These are phyloP conservation scores for Xanthorhoe designata DNA, from an alignment of 2,888 invertebrate species.

Conservation along the genomic window DNA sequence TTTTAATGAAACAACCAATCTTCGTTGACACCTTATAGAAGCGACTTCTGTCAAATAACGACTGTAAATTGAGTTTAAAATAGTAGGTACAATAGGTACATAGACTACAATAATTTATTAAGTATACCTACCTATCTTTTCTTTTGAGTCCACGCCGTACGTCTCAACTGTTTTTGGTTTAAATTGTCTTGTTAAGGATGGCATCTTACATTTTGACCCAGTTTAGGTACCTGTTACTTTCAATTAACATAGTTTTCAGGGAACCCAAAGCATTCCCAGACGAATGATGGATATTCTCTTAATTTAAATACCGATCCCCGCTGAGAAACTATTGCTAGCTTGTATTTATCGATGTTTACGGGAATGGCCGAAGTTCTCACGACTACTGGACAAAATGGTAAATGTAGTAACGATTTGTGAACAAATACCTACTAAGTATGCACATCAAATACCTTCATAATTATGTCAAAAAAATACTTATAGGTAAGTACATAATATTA, in stretches of 20 bases:
- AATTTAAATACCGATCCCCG: constrained; percentile 13
- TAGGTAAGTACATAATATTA: too few relatives aligned
- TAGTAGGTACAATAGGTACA: too few relatives aligned
- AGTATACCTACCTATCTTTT: too few relatives aligned
- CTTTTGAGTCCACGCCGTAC: too few relatives aligned
- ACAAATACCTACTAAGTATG: neutral
- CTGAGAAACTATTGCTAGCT: neutral
- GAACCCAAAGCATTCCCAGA: constrained; percentile 7
- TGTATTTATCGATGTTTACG: constrained; percentile 2
- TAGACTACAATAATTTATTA: too few relatives aligned
- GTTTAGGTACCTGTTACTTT: neutral
- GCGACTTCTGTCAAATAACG: neutral
- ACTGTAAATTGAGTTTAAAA: neutral
- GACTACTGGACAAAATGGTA: neutral
- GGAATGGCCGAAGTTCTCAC: neutral
- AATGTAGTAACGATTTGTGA: neutral
- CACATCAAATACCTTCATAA: neutral
- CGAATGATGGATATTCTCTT: neutral
- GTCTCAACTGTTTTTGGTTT: neutral
- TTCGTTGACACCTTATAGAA: neutral
- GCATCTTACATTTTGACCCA: neutral
- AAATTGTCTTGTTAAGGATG: neutral
- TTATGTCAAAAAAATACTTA: too few relatives aligned
- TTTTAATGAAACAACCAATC: constrained; percentile 15
- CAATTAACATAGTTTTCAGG: constrained; percentile 5